These are phyloP conservation scores for Lepidocyrtinus sp. DNA, from an alignment of 2,888 invertebrate species.

Conservation along the genomic window DNA sequence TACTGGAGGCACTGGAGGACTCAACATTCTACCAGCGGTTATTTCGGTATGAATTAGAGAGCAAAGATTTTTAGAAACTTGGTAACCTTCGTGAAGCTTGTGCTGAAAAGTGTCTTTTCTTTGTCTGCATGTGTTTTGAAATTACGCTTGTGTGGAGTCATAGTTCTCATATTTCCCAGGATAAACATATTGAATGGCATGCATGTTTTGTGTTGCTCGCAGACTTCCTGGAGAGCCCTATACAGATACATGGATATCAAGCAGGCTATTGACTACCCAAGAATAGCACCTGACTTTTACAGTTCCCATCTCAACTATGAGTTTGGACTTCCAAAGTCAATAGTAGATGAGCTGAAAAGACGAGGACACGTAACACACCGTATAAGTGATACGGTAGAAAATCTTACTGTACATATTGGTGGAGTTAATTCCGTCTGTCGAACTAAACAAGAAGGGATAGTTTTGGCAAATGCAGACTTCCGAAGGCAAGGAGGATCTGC, in stretches of 20 bases:
- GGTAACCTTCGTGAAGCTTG: no score
- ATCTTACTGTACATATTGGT: constrained; percentile 50
- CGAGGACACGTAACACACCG: constrained; percentile 64
- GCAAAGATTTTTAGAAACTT: not conserved
- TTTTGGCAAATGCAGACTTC: constrained; percentile 69
- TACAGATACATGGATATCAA: constrained; percentile 69
- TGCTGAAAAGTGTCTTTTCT: constrained; percentile 22
- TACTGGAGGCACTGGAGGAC: constrained; percentile 75
- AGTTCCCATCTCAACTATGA: constrained; percentile 63
- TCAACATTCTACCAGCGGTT: constrained; percentile 74
- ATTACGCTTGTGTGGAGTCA: no score
- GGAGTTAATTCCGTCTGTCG: constrained; percentile 67
- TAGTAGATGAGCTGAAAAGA: constrained; percentile 65
- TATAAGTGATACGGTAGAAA: constrained; percentile 39
- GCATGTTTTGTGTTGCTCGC: constrained; percentile 12
- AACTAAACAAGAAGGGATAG: constrained; percentile 52
- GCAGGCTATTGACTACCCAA: constrained; percentile 67
- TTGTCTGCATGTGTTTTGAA: no score
- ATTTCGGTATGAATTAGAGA: constrained; percentile 68
- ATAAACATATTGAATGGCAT: no score
- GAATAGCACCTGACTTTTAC: constrained; percentile 60
- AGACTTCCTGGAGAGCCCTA: constrained; percentile 69
- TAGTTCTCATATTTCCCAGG: no score
- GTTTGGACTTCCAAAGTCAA: constrained; percentile 65
- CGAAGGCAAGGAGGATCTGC: constrained; percentile 66